Percentiles rank a stretch among this genome's conserved stretches.
phyloP scores from a whole-genome alignment of 2,888 invertebrate species.

The Pediacus dermestoides region DNA sequence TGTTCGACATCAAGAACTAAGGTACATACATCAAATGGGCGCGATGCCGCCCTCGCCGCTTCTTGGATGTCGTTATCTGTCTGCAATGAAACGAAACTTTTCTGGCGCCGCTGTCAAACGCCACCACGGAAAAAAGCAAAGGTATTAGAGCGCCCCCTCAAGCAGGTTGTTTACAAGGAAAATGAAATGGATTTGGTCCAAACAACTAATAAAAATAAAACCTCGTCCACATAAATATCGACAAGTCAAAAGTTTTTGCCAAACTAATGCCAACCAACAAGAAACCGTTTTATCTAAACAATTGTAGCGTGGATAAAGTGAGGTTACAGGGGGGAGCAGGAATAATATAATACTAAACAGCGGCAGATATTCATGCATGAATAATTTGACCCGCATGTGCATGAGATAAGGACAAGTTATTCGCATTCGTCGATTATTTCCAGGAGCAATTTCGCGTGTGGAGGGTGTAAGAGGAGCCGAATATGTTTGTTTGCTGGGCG shows the following conservation, averaged over 20 bases:
- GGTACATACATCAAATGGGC: slow-evolving; percentile 18
- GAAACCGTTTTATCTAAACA: slow-evolving; percentile 17
- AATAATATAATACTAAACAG: slow-evolving; percentile 7
- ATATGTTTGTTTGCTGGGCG: too few species aligned
- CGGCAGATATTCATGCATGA: slow-evolving; percentile 26
- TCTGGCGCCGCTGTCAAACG: slow-evolving; percentile 13
- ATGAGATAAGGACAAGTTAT: slow-evolving; percentile 23
- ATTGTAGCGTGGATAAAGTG: slow-evolving; percentile 19
- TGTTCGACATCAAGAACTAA: slow-evolving; percentile 17
- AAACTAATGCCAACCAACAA: background rate
- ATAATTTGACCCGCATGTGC: slow-evolving; percentile 25
- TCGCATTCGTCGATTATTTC: slow-evolving; percentile 25
- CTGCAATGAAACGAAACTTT: slow-evolving; percentile 13
- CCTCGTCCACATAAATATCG: background rate
- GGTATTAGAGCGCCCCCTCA: background rate
- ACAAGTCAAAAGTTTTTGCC: background rate
- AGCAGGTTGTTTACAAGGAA: slow-evolving; percentile 3
- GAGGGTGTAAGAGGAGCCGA: too few species aligned
- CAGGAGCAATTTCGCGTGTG: slow-evolving; percentile 17
- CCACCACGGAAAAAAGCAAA: background rate
- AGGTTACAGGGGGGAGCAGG: slow-evolving; percentile 2
- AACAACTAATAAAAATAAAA: background rate
- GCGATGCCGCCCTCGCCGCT: slow-evolving; percentile 7
- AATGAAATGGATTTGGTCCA: background rate
- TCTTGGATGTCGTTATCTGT: slow-evolving; percentile 14